Conservation (phyloP, 2,113 vertebrate species). For the Propithecus coquereli region DNA sequence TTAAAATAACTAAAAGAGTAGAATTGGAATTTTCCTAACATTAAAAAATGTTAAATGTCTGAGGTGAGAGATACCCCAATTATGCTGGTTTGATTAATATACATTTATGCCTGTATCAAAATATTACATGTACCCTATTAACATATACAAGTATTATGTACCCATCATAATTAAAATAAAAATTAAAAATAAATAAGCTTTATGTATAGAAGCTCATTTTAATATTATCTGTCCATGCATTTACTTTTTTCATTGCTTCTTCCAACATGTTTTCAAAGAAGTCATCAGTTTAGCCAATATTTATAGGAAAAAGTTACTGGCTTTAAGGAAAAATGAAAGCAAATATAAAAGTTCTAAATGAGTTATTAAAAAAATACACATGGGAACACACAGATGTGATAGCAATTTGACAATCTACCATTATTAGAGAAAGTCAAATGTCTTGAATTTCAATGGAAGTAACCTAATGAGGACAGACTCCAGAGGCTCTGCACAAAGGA, state of each 20-base stretch:
- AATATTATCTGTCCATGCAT: not conserved
- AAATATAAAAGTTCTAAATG: conserved; percentile 16
- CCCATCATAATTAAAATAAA: too few species aligned
- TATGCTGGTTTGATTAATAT: too few species aligned
- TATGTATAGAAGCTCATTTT: conserved; percentile 19
- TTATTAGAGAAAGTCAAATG: not conserved
- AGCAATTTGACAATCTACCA: not conserved
- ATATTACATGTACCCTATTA: too few species aligned
- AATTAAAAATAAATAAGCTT: not conserved
- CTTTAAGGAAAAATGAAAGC: not conserved
- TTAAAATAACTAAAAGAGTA: too few species aligned
- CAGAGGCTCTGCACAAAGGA: not conserved
- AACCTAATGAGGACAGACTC: not conserved
- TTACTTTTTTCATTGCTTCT: not conserved
- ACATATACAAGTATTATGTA: too few species aligned
- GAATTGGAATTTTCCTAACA: too few species aligned
- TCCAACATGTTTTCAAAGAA: conserved; percentile 35
- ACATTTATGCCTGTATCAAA: too few species aligned
- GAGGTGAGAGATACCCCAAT: too few species aligned
- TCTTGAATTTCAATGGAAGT: not conserved
- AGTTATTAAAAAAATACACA: not conserved
- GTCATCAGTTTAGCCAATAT: not conserved
- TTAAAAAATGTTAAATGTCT: too few species aligned
- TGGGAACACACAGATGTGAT: not conserved
- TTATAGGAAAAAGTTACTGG: not conserved